Base-by-base conservation (phyloP, 2,888 invertebrate species). In the Drymonia ruficornis region DNA sequence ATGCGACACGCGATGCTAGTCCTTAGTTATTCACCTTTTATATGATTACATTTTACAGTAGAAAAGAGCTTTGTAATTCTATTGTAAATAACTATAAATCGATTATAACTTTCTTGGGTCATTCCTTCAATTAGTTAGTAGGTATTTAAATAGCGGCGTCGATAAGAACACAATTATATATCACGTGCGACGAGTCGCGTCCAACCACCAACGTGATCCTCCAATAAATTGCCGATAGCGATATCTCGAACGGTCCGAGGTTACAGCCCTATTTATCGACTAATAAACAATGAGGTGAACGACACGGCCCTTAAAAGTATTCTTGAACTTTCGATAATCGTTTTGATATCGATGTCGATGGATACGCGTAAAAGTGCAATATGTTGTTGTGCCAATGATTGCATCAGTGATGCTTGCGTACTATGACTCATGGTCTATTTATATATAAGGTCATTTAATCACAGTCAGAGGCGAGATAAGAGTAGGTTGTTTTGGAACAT, bases 181-280 rank as follows among this genome's bases (percentile, higher is more conserved):
- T 45, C 45, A 45, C 45, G 45, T 45, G 45, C 28, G n/a, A 28
- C 45, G 45, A 15, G 15, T 45, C 28, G 28, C n/a, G 45, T 28
- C 45, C 15, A 3, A 9, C 15, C 28, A 42, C 45, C 19, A 28
- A 48, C 62, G 54, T 55, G 54, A 56, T 58, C 52, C 51, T 55
- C 45, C 58, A 63, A 62, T 63, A 62, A 65, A 65, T 49, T 57
- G 51, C 61, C 67, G 65, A 74, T 73, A 63, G 53, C 56, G 42
- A 60, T 63, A 61, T 56, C 59, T 47, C 46, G 47, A 55, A 60
- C 50, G 61, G 55, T 23, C 55, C 49, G 59, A 55, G 55, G 55
- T 54, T 52, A 49, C 63, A 54, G 16, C 58, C 57, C 59, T 63
- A 59, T 50, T 62, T 67, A 60, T 59, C 50, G 61, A 59, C 53